Percentiles rank a stretch among this genome's conserved stretches.
phyloP scores from a whole-genome alignment of 2,888 invertebrate genomes.

The Noctua comes region DNA sequence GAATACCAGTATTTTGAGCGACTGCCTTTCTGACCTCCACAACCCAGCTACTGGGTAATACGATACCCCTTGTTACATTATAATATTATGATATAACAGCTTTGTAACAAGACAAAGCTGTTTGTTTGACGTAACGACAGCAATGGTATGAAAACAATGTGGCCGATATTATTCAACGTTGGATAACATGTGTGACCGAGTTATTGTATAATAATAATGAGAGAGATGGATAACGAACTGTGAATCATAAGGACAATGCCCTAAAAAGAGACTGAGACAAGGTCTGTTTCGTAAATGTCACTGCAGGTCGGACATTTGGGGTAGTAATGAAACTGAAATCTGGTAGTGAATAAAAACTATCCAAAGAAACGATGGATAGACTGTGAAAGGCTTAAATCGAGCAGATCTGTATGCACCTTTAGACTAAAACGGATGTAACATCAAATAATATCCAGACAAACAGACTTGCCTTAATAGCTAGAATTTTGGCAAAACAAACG shows the following conservation, averaged over 20 bases:
- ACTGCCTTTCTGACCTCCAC: neutral
- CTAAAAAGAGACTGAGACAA: neutral
- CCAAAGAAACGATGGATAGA: neutral
- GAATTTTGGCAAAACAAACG: constrained; percentile 63
- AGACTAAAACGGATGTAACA: neutral
- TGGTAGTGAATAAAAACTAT: neutral
- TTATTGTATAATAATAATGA: constrained; percentile 4
- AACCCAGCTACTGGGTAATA: neutral
- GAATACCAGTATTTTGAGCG: neutral
- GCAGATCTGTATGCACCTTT: too few relatives aligned
- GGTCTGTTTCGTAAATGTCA: neutral
- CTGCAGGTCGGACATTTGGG: neutral
- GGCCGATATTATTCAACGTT: constrained; percentile 8
- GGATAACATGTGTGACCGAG: constrained; percentile 27
- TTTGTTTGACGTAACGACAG: constrained; percentile 27
- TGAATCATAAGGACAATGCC: constrained; percentile 17
- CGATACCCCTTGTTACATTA: neutral
- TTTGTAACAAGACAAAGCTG: constrained; percentile 20
- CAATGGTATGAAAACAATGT: constrained; percentile 29
- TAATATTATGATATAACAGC: constrained; percentile 9
- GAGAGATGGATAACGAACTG: constrained; percentile 6
- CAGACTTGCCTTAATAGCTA: constrained; percentile 32
- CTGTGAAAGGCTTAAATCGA: neutral
- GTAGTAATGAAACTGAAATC: neutral
- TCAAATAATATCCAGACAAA: constrained; percentile 18